phyloP scores from a whole-genome alignment of 1,140 invertebrate species.

The Leptinotarsa lineolata region DNA sequence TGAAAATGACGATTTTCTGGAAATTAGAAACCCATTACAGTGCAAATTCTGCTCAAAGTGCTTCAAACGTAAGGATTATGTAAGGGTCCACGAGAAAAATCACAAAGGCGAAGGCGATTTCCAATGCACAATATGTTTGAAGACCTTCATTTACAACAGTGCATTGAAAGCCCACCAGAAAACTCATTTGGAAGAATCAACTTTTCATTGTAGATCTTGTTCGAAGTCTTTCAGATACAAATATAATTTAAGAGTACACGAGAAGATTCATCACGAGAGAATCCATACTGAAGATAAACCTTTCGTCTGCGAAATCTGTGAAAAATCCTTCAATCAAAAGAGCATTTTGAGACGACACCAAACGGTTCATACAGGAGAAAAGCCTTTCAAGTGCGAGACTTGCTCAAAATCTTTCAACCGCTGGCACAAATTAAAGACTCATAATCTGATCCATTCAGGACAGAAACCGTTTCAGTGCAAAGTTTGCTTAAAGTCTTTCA shows the following conservation, averaged over 20 bases:
- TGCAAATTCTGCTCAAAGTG: background rate
- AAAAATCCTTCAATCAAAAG: background rate
- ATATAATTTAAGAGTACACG: conserved; percentile 43
- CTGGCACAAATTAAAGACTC: background rate
- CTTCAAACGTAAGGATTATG: background rate
- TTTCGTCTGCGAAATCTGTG: background rate
- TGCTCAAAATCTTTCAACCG: background rate
- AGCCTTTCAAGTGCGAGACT: background rate
- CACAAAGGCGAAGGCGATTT: background rate
- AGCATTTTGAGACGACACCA: background rate
- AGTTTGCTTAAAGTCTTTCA: conserved; percentile 1
- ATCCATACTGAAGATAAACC: background rate
- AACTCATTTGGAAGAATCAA: background rate
- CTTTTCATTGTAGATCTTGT: background rate
- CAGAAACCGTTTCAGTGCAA: background rate
- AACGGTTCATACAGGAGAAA: background rate
- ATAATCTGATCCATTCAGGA: background rate
- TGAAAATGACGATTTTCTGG: too few species aligned
- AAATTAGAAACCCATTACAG: background rate
- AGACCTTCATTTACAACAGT: background rate
- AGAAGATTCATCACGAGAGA: background rate
- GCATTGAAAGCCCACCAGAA: background rate
- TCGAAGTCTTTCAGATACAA: background rate
- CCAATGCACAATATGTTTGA: background rate
- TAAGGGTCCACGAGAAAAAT: background rate